Percentiles rank a stretch among this genome's conserved stretches.
phyloP scores from a whole-genome alignment of 2,888 invertebrate genomes.

The Drosophila nr. medialis region DNA sequence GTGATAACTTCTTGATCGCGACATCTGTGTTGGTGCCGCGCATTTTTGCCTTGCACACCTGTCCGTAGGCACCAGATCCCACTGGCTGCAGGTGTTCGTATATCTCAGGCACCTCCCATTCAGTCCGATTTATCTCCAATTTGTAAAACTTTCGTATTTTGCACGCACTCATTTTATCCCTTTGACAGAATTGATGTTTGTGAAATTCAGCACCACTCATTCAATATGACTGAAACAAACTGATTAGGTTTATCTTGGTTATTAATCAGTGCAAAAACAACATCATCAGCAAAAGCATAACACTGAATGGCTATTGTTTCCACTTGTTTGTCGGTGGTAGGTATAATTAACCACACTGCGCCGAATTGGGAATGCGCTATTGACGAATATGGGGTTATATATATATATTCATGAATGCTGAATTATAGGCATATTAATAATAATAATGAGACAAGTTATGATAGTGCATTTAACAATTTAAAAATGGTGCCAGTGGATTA shows the following conservation, averaged over 20 bases:
- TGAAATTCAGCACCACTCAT: constrained; percentile 27
- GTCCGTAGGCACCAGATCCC: constrained; percentile 98
- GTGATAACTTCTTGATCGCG: constrained; percentile 98
- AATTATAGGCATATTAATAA: not conserved
- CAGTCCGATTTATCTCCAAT: constrained; percentile 97
- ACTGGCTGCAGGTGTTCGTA: constrained; percentile 96
- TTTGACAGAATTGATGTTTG: constrained; percentile 14
- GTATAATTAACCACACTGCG: not conserved
- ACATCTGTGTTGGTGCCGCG: constrained; percentile 85
- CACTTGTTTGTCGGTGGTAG: constrained; percentile 11
- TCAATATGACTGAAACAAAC: constrained; percentile 35
- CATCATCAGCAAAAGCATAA: constrained; percentile 34
- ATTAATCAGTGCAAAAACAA: constrained; percentile 22
- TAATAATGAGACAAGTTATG: not conserved
- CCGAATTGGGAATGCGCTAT: constrained; percentile 31
- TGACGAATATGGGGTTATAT: not conserved
- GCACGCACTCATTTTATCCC: constrained; percentile 20
- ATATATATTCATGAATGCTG: not conserved
- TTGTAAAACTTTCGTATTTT: constrained; percentile 91
- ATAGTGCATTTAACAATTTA: not conserved
- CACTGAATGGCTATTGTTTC: constrained; percentile 17
- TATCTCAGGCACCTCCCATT: constrained; percentile 97
- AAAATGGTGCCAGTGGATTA: not conserved
- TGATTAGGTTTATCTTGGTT: constrained; percentile 76
- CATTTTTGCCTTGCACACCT: constrained; percentile 82